These are phyloP conservation scores for Pachyseris speciosa DNA, from an alignment of 64 coral and sea anemone species.

Conservation along the genomic window DNA sequence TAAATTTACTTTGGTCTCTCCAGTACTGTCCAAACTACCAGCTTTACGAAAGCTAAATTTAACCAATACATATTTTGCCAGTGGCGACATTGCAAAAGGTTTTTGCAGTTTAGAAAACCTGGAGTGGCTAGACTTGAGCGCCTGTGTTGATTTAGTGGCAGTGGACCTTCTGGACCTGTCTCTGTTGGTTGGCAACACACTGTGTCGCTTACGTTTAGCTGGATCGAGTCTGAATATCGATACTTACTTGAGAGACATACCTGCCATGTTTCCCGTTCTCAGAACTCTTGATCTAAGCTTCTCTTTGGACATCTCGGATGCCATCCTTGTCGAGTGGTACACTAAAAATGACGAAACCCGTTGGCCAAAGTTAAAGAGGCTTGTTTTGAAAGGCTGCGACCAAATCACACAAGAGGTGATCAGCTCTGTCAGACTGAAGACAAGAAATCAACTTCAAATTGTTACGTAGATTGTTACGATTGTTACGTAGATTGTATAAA, in stretches of 20 bases:
- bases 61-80: not conserved
- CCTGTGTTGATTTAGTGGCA: not conserved
- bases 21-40: not conserved
- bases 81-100: not conserved
- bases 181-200: not conserved
- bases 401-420: not conserved
- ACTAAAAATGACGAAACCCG: not conserved
- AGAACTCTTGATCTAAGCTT: slow-evolving; percentile 12
- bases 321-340: slow-evolving; percentile 9
- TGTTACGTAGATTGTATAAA: no score
- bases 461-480: not conserved
- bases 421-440: not conserved
- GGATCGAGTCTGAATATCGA: not conserved
- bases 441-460: slow-evolving; percentile 18
- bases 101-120: not conserved
- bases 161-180: not conserved
- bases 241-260: not conserved
- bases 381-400: not conserved
- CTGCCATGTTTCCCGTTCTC: not conserved
- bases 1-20: not conserved
- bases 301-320: not conserved
- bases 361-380: not conserved
- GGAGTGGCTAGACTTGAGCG: not conserved
- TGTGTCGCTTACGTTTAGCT: not conserved
- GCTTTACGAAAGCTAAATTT: not conserved